These are phyloP conservation scores for Ormyrus rosae DNA, from an alignment of 2,888 invertebrate species.

Conservation along the genomic window DNA sequence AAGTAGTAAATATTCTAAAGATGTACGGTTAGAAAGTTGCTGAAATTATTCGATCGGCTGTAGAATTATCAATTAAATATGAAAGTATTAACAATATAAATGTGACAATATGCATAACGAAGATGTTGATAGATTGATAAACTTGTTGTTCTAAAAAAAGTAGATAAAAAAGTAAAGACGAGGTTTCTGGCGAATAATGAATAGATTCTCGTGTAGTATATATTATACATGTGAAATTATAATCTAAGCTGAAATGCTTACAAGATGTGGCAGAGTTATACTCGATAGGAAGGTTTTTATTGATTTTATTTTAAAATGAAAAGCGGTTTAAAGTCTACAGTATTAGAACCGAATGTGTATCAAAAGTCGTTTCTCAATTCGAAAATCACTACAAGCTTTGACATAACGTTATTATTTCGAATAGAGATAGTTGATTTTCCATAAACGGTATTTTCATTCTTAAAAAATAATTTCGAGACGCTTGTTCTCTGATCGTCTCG, in stretches of 20 bases:
- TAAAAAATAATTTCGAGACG: background rate
- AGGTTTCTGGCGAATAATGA: too few relatives aligned
- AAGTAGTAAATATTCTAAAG: too few relatives aligned
- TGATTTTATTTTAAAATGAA: background rate
- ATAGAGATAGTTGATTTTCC: background rate
- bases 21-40: too few relatives aligned
- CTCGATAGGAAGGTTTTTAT: background rate
- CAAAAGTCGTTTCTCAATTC: background rate
- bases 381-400: background rate
- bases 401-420: background rate
- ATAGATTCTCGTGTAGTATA: background rate
- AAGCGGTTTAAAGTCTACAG: background rate
- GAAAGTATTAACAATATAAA: too few relatives aligned
- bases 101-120: too few relatives aligned
- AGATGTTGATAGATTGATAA: too few relatives aligned
- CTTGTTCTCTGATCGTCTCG: constrained; percentile 29
- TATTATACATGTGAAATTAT: background rate
- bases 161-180: too few relatives aligned
- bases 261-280: constrained; percentile 17
- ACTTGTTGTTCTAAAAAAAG: too few relatives aligned
- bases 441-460: background rate
- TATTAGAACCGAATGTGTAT: constrained; percentile 23
- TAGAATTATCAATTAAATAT: too few relatives aligned
- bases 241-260: background rate
- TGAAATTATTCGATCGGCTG: too few relatives aligned